Percentiles rank a stretch among this genome's conserved stretches.
Evolutionary conservation across 2,888 invertebrate species (phyloP).

Genomic region (Pristionchus japonicus): DNA sequence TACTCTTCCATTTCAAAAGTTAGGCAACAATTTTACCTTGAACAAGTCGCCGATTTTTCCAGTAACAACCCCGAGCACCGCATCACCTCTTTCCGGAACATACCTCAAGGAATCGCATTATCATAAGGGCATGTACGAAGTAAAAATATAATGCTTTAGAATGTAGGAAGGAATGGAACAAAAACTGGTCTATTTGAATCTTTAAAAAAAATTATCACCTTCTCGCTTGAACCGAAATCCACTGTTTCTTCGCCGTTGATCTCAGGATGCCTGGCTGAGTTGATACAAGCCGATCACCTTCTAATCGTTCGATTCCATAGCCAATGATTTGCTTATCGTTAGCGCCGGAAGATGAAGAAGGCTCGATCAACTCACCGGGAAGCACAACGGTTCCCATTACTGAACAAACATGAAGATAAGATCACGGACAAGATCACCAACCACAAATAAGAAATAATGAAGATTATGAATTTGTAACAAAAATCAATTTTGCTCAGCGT

Average conservation of each 20-base stretch:
- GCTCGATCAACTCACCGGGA: conserved; percentile 43
- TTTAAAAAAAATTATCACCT: too few species aligned
- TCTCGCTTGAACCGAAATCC: conserved; percentile 62
- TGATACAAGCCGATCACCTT: conserved; percentile 48
- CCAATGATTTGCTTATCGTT: conserved; percentile 48
- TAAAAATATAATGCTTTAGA: too few species aligned
- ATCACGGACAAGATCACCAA: neutral
- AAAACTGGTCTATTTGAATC: too few species aligned
- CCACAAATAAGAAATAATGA: neutral
- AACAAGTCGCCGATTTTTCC: conserved; percentile 68
- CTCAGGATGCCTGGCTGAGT: conserved; percentile 57
- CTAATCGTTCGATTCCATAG: conserved; percentile 59
- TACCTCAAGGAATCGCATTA: too few species aligned
- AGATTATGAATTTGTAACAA: neutral
- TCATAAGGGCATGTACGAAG: too few species aligned
- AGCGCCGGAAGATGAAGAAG: conserved; percentile 28
- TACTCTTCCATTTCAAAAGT: too few species aligned
- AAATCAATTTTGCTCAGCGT: conserved; percentile 19
- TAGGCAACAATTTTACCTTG: conserved; percentile 47
- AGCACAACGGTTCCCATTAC: conserved; percentile 42
- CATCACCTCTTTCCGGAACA: conserved; percentile 69
- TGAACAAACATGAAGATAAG: neutral
- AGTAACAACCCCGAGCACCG: conserved; percentile 69
- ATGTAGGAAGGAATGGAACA: too few species aligned
- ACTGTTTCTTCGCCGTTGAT: conserved; percentile 54